phyloP scores from a whole-genome alignment of 2,888 invertebrate species.

The Esperia sulphurella region DNA sequence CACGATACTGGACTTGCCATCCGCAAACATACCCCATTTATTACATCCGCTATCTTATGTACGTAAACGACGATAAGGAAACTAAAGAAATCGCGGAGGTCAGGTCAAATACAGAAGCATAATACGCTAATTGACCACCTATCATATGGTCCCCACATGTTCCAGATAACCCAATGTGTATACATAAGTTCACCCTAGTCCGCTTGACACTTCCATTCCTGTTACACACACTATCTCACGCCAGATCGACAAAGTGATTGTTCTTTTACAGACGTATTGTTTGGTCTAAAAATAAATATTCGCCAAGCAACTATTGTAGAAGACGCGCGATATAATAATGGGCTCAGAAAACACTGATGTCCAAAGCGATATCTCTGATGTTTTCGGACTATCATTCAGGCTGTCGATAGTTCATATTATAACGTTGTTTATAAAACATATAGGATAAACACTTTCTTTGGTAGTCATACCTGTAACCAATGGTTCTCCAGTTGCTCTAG shows the following conservation, averaged over 20 bases:
- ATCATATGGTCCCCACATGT: constrained; percentile 60
- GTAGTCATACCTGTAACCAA: constrained; percentile 31
- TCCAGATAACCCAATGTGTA: constrained; percentile 59
- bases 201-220: constrained; percentile 34
- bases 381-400: constrained; percentile 48
- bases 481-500: constrained; percentile 11
- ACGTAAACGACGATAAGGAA: constrained; percentile 65
- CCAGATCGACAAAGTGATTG: constrained; percentile 18
- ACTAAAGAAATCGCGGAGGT: constrained; percentile 52
- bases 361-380: constrained; percentile 41
- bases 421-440: constrained; percentile 62
- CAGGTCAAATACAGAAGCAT: constrained; percentile 51
- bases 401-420: constrained; percentile 23
- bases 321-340: constrained; percentile 24
- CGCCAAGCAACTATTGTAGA: constrained; percentile 9
- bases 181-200: constrained; percentile 47
- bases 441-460: constrained; percentile 43
- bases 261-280: constrained; percentile 10
- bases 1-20: constrained; percentile 55
- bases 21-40: constrained; percentile 70
- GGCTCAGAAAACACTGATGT: constrained; percentile 28
- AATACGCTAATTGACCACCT: constrained; percentile 55
- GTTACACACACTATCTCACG: constrained; percentile 30
- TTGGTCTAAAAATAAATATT: constrained; percentile 3
- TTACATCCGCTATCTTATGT: constrained; percentile 71